Percentiles rank a stretch among this genome's conserved stretches.
Evolutionary conservation across 2,113 vertebrate species (phyloP).

Genomic region (Pedetes capensis): DNA sequence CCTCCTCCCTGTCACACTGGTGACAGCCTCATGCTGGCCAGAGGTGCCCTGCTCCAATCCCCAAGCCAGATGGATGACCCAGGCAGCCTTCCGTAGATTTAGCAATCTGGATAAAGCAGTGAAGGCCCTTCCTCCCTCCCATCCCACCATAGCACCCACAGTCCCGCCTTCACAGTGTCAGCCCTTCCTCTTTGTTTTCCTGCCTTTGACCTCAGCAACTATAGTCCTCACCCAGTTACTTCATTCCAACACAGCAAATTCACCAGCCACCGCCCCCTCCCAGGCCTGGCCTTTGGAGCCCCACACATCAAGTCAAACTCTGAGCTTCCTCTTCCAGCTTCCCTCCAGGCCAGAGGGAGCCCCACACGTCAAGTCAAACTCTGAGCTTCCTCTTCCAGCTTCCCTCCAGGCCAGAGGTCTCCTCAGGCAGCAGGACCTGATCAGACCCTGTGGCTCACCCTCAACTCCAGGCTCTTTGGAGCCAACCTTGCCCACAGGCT

Average conservation of each 20-base stretch:
- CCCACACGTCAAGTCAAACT: too few species aligned
- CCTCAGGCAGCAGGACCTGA: not conserved
- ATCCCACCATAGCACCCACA: too few species aligned
- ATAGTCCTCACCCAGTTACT: not conserved
- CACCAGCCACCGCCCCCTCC: not conserved
- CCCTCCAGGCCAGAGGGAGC: not conserved
- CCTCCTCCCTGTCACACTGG: not conserved
- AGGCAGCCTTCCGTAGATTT: too few species aligned
- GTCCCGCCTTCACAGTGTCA: not conserved
- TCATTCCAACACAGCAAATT: not conserved
- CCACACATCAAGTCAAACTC: too few species aligned
- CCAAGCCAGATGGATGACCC: fast-evolving
- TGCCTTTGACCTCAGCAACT: not conserved
- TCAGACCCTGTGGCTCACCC: not conserved
- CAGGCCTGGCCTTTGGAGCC: not conserved
- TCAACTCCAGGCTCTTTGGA: not conserved
- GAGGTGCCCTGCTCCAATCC: not conserved
- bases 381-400: not conserved
- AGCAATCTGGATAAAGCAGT: not conserved
- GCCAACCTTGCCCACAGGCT: not conserved
- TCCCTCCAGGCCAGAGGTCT: not conserved
- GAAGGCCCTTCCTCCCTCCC: not conserved
- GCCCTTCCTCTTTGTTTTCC: not conserved
- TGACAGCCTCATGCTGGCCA: not conserved
- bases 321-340: not conserved